A percentile compares a stretch with the other conserved stretches of the same genome.
phyloP scores from a whole-genome alignment of 2,113 vertebrate species.

The Salvelinus sp. region DNA sequence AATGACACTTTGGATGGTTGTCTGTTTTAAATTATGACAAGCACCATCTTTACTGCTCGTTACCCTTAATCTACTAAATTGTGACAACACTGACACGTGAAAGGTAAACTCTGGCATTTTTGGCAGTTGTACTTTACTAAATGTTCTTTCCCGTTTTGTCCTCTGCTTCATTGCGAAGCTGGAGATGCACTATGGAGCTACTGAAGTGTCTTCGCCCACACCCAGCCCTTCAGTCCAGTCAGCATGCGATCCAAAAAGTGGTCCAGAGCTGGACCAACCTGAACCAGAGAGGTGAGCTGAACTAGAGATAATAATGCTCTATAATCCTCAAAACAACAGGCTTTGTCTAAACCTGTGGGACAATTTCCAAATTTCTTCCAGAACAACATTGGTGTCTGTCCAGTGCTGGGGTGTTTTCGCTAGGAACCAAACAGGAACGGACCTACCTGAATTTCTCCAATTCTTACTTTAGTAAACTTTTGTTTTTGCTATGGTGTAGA shows the following conservation, averaged over 20 bases:
- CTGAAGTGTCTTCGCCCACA: slow-evolving; percentile 47
- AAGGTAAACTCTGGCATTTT: too few species aligned
- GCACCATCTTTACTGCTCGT: not conserved
- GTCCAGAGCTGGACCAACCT: slow-evolving; percentile 36
- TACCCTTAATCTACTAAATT: not conserved
- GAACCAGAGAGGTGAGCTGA: slow-evolving; percentile 40
- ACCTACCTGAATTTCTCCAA: too few species aligned
- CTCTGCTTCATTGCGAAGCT: slow-evolving; percentile 33
- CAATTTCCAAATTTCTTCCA: too few species aligned
- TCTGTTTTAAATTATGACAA: not conserved
- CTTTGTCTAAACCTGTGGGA: too few species aligned
- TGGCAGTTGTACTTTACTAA: not conserved
- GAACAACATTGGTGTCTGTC: too few species aligned
- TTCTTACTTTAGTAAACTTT: too few species aligned
- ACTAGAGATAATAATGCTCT: not conserved
- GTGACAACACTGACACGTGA: not conserved
- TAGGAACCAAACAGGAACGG: too few species aligned
- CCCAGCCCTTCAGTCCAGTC: slow-evolving; percentile 23
- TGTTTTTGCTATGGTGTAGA: too few species aligned
- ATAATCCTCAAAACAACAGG: too few species aligned
- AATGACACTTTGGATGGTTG: slow-evolving; percentile 3
- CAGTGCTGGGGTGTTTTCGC: too few species aligned
- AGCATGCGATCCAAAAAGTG: slow-evolving; percentile 23
- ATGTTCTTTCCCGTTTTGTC: not conserved
- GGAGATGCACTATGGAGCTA: slow-evolving; percentile 42